These are phyloP conservation scores for Rhinopomastus cyanomelas DNA, from an alignment of 2,113 vertebrate species.

Conservation along the genomic window DNA sequence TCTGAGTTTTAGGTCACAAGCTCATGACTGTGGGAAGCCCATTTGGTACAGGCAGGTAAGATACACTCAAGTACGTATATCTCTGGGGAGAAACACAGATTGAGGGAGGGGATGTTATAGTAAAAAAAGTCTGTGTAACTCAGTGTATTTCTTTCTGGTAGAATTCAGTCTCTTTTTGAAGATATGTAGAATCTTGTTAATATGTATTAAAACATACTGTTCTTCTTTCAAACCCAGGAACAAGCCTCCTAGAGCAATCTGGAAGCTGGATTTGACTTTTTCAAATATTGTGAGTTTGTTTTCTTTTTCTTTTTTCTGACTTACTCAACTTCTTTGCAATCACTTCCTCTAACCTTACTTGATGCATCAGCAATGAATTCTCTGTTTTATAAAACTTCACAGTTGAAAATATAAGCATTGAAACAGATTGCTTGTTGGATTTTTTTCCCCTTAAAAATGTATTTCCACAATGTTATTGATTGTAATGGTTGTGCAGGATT, in stretches of 20 bases:
- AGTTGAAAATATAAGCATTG: not conserved
- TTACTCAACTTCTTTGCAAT: not conserved
- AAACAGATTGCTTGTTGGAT: not conserved
- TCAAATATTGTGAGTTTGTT: constrained; percentile 82
- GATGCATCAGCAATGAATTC: not conserved
- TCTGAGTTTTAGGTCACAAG: constrained; percentile 85
- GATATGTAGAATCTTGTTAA: not conserved
- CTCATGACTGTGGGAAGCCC: constrained; percentile 69
- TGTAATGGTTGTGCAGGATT: not conserved
- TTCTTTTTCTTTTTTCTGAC: not conserved
- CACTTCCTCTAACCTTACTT: not conserved
- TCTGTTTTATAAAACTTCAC: not conserved
- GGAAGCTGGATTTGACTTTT: constrained; percentile 95
- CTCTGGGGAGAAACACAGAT: not conserved
- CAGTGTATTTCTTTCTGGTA: not conserved
- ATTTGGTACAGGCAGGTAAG: constrained; percentile 94
- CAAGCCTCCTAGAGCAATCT: constrained; percentile 76
- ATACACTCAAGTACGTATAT: not conserved
- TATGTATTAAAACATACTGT: not conserved
- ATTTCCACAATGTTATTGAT: not conserved
- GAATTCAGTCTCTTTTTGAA: not conserved
- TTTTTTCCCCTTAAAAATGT: not conserved
- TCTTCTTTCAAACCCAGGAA: not conserved
- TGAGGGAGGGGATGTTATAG: not conserved
- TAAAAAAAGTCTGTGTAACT: not conserved